Percentiles rank a stretch among this genome's conserved stretches.
Evolutionary conservation across 2,113 vertebrate genomes (phyloP).

Genomic region (Vidua chalybeata): DNA sequence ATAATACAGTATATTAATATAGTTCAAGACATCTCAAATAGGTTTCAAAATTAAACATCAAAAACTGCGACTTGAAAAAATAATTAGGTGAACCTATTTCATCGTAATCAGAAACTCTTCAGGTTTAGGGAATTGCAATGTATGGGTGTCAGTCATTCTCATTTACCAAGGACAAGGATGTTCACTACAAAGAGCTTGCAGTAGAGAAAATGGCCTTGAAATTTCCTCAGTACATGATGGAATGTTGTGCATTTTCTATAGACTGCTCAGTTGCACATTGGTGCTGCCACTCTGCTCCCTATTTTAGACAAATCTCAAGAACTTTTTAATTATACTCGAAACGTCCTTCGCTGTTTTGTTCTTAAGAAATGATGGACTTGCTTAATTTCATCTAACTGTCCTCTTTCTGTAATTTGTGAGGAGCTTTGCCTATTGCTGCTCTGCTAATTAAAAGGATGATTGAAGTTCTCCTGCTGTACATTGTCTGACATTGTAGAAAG

Average conservation of each 20-base stretch:
- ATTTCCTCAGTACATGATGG: neutral
- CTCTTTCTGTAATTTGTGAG: conserved; percentile 31
- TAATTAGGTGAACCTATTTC: conserved; percentile 75
- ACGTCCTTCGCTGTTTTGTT: conserved; percentile 21
- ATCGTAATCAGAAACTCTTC: conserved; percentile 66
- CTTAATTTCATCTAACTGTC: conserved; percentile 34
- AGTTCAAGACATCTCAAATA: conserved; percentile 73
- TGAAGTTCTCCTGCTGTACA: conserved; percentile 19
- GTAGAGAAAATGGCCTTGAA: conserved; percentile 54
- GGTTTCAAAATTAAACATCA: conserved; percentile 77
- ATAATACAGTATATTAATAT: conserved; percentile 71
- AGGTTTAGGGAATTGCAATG: conserved; percentile 67
- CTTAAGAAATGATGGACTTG: conserved; percentile 10
- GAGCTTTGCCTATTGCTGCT: conserved; percentile 21
- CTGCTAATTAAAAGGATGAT: conserved; percentile 58
- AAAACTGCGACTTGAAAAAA: conserved; percentile 72
- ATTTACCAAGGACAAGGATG: conserved; percentile 63
- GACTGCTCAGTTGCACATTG: neutral
- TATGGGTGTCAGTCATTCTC: conserved; percentile 68
- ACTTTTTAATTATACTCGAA: conserved; percentile 34
- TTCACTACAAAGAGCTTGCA: conserved; percentile 39
- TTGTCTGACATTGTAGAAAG: conserved; percentile 26
- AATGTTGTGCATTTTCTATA: neutral
- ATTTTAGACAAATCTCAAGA: neutral
- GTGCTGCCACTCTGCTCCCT: neutral